These are phyloP conservation scores for Bradypodion ventrale DNA, from an alignment of 2,797 vertebrate species.

Conservation along the genomic window DNA sequence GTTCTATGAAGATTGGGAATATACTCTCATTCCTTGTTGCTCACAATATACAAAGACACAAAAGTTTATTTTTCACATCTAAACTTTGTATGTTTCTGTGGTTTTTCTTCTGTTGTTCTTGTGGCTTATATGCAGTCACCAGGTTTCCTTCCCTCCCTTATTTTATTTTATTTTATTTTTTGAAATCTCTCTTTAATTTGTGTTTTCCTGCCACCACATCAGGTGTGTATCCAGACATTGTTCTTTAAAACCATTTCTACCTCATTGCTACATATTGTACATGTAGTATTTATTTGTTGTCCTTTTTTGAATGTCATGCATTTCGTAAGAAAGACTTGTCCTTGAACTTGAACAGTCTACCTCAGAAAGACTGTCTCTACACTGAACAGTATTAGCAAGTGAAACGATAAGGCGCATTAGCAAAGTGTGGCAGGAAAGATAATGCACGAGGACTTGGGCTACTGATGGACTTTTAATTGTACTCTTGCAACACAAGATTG, in stretches of 20 bases:
- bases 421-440: slow-evolving; percentile 82
- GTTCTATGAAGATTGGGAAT: slow-evolving; percentile 84
- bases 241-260: slow-evolving; percentile 99
- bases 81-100: slow-evolving; percentile 61
- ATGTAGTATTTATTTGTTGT: slow-evolving; percentile 98
- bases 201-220: slow-evolving; percentile 71
- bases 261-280: slow-evolving; percentile 99
- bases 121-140: slow-evolving; percentile 79
- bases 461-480: slow-evolving; percentile 83
- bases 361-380: slow-evolving; percentile 97
- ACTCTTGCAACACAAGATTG: slow-evolving; percentile 81
- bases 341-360: slow-evolving; percentile 97
- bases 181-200: background rate
- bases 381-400: slow-evolving; percentile 89
- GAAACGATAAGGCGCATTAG: slow-evolving; percentile 83
- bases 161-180: slow-evolving; percentile 58
- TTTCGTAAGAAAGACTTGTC: slow-evolving; percentile 91
- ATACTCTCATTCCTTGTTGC: slow-evolving; percentile 82
- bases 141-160: no score
- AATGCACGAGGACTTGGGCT: slow-evolving; percentile 82
- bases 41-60: slow-evolving; percentile 78
- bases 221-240: slow-evolving; percentile 81
- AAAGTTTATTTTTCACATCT: slow-evolving; percentile 76
- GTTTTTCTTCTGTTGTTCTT: slow-evolving; percentile 49
- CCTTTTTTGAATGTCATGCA: slow-evolving; percentile 98